Base-by-base conservation (phyloP, 2,113 vertebrate species). In the Pelmatolapia mariae region DNA sequence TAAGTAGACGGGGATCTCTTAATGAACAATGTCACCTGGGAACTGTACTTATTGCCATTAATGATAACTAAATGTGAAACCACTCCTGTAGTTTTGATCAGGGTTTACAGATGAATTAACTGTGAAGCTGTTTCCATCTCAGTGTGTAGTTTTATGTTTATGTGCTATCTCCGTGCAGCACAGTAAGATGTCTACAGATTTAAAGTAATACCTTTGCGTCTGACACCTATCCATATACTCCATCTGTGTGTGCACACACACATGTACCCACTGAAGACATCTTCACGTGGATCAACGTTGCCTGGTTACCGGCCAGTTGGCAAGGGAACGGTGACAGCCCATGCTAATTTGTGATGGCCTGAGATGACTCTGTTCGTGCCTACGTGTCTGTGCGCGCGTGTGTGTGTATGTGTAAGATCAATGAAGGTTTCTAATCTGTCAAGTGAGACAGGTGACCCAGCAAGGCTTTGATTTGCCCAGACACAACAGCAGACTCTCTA, bases 271-370 rank as follows among this genome's bases (percentile, higher is more conserved):
- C 53, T 71, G 36, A 90, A 90, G 78, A 90, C 90, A 89, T 93
- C 83, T 89, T 91, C 78, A 82, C 83, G 81, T 56, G 2, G 50
- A 86, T 86, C 86, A 84, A 81, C 45, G 93, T 95, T 95, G 94
- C 95, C 88, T 94, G 93, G 95, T 94, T 95, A 95, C 94, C 15
- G 84, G 88, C 91, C 90, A 94, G 92, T 94, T 94, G 91, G 93
- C 92, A 92, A 93, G 91, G 94, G 92, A 94, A 94, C 93, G 12
- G 88, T 86, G 89, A 76, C 29, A 52, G 91, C 50, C 86, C 8
- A 15, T 78, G 71, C 88, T 95, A 88, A 94, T 94, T 92, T 94
- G 87, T 66, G 82, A 84, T 83, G 59, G 92, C 81, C 68, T 81
- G 73, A 81, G 76, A 81, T 40, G 22, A 45, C 47, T 76, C 43